A percentile compares a stretch with the other conserved stretches of the same genome.
Conservation (phyloP, 2,888 invertebrate genomes). For the Nowickia ferox region DNA sequence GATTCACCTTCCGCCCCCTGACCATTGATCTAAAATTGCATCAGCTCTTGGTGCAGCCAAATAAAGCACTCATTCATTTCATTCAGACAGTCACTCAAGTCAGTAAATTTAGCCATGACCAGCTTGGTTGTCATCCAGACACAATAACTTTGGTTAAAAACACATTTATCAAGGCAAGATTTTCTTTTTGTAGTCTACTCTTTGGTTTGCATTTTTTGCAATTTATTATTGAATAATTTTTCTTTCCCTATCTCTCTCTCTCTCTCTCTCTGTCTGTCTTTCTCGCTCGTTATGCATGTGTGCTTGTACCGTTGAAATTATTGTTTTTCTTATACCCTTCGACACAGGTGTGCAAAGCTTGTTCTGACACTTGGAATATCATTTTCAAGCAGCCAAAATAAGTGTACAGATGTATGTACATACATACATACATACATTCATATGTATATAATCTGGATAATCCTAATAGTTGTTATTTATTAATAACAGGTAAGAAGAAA, state of each 20-base stretch:
- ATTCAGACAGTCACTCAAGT: constrained; percentile 27
- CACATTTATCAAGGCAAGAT: constrained; percentile 74
- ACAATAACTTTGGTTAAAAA: constrained; percentile 71
- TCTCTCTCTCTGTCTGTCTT: constrained; percentile 38
- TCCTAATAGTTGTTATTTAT: no score
- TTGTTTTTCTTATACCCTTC: background rate
- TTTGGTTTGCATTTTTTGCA: constrained; percentile 52
- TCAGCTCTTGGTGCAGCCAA: constrained; percentile 50
- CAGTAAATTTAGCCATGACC: constrained; percentile 20
- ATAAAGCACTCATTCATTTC: constrained; percentile 5
- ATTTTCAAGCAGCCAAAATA: no score
- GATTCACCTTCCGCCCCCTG: constrained; percentile 54
- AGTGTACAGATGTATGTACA: no score
- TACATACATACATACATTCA: no score
- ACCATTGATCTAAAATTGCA: constrained; percentile 58
- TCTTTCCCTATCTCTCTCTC: background rate
- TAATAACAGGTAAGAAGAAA: no score
- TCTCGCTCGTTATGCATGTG: background rate
- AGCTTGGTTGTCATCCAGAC: constrained; percentile 56
- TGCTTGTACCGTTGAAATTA: no score
- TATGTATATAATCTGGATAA: no score
- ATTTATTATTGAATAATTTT: constrained; percentile 53
- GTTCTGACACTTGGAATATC: background rate
- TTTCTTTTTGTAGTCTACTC: constrained; percentile 60
- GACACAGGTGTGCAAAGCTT: background rate